Conservation (phyloP, 2,797 vertebrate genomes). For the Scolopax rusticola region DNA sequence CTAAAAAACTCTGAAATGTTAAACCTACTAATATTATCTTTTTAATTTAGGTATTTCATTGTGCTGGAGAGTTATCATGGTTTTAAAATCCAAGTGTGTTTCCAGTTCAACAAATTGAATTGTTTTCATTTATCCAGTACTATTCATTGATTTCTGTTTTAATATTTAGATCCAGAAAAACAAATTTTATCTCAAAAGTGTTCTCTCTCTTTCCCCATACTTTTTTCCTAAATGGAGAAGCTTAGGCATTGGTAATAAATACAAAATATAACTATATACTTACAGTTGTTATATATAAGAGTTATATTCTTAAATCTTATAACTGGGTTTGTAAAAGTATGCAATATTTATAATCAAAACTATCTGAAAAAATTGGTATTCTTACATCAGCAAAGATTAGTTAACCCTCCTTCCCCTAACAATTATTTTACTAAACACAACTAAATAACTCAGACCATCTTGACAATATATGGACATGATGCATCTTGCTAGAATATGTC, state of each 20-base stretch:
- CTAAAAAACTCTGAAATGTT: background rate
- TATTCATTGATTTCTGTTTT: background rate
- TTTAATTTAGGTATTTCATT: background rate
- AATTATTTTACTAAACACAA: background rate
- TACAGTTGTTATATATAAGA: background rate
- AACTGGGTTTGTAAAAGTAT: background rate
- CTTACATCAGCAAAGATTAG: background rate
- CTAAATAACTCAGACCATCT: background rate
- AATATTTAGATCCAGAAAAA: background rate
- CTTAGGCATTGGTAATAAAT: background rate
- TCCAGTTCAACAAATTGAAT: background rate
- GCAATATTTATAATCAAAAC: background rate
- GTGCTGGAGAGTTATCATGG: background rate
- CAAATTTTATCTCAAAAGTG: background rate
- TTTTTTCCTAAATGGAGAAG: background rate
- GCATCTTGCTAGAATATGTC: background rate
- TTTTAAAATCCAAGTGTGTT: background rate
- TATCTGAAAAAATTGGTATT: background rate
- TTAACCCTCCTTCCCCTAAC: background rate
- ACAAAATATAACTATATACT: background rate
- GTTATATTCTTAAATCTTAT: background rate
- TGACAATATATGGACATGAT: background rate
- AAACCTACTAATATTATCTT: background rate
- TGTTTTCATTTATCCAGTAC: background rate
- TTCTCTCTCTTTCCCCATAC: fast-evolving